These are phyloP conservation scores for Neodon shergylaensis DNA, from an alignment of 2,113 vertebrate species.

Conservation along the genomic window DNA sequence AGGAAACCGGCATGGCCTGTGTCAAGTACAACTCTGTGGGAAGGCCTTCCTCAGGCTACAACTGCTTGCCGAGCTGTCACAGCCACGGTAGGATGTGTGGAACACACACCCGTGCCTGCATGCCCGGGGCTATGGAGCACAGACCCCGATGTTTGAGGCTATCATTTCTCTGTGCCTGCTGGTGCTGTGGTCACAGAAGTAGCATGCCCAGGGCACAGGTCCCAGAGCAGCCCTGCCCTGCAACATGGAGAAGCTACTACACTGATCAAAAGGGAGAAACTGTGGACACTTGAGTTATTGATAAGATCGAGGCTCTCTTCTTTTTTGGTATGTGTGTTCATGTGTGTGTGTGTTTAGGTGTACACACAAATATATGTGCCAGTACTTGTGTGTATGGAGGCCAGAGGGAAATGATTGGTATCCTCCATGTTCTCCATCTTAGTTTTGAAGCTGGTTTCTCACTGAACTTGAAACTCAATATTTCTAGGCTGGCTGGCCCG, in stretches of 20 bases:
- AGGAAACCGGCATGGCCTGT: neutral
- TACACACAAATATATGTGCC: neutral
- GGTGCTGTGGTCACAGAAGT: neutral
- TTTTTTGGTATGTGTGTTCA: neutral
- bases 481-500: neutral
- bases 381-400: neutral
- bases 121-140: no score
- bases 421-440: neutral
- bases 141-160: neutral
- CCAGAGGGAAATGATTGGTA: no score
- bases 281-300: neutral
- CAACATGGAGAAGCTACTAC: neutral
- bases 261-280: neutral
- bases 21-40: neutral
- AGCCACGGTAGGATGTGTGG: accelerated
- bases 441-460: neutral
- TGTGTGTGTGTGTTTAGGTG: neutral
- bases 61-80: neutral
- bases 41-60: neutral
- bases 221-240: neutral
- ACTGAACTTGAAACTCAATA: neutral
- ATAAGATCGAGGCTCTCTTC: neutral
- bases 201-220: accelerated
- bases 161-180: neutral
- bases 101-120: accelerated